Evolutionary conservation across 2,888 invertebrate genomes (phyloP).

Genomic region (Pyrgus malvae): DNA sequence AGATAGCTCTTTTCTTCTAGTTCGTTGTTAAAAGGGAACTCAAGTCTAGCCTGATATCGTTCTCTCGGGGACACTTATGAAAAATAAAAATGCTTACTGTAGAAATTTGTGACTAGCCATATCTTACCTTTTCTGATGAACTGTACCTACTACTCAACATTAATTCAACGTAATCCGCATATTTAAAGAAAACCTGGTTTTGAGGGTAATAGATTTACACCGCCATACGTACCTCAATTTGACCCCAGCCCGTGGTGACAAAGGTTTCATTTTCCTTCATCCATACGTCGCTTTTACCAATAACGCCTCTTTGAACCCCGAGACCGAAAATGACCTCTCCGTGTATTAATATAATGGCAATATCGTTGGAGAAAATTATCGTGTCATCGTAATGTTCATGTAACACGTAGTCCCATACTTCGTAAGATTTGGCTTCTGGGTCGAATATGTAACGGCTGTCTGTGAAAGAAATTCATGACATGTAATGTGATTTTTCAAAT

Average conservation of each 20-base stretch:
- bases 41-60: too few relatives aligned
- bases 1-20: too few relatives aligned
- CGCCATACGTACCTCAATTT: slow-evolving; percentile 44
- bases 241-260: slow-evolving; percentile 50
- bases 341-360: slow-evolving; percentile 43
- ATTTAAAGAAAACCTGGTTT: too few relatives aligned
- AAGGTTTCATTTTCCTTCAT: slow-evolving; percentile 43
- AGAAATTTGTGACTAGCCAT: too few relatives aligned
- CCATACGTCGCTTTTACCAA: slow-evolving; percentile 39
- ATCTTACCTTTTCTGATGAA: too few relatives aligned
- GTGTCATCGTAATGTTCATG: slow-evolving; percentile 42
- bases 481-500: too few relatives aligned
- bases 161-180: too few relatives aligned
- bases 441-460: slow-evolving; percentile 42
- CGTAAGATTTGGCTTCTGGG: slow-evolving; percentile 31
- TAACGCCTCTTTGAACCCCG: slow-evolving; percentile 37
- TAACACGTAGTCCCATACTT: slow-evolving; percentile 41
- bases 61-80: too few relatives aligned
- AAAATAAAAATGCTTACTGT: too few relatives aligned
- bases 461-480: slow-evolving; percentile 34
- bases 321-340: slow-evolving; percentile 36
- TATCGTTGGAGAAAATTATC: slow-evolving; percentile 41
- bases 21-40: too few relatives aligned
- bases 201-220: too few relatives aligned
- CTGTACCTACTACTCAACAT: too few relatives aligned